Evolutionary conservation across 1,140 invertebrate genomes (phyloP).

Genomic region (Brachionus manjavacas): DNA sequence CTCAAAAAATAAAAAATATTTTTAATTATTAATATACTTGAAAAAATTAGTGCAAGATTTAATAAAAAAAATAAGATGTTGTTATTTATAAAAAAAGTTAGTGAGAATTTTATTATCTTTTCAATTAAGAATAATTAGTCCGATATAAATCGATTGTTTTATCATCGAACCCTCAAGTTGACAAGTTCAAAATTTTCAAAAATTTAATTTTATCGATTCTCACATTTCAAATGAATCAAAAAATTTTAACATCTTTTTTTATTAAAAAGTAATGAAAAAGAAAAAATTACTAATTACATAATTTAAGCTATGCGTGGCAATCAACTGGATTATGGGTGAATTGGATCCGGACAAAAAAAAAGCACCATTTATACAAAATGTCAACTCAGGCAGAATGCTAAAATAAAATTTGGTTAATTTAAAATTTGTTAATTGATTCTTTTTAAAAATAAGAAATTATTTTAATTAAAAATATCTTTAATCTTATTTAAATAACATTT

Average conservation of each 20-base stretch:
- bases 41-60: too few species aligned
- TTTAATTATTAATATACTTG: too few species aligned
- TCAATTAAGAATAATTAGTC: not conserved
- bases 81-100: not conserved
- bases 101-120: not conserved
- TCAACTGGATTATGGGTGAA: slow-evolving; percentile 30
- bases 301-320: slow-evolving; percentile 4
- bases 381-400: slow-evolving; percentile 1
- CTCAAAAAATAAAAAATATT: too few species aligned
- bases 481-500: not conserved
- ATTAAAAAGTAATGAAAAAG: not conserved
- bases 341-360: not conserved
- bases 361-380: slow-evolving; percentile 21
- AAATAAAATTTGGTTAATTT: not conserved
- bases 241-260: not conserved
- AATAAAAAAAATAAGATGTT: too few species aligned
- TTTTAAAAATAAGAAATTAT: not conserved
- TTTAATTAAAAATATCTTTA: not conserved
- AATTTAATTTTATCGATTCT: too few species aligned
- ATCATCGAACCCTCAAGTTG: not conserved
- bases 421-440: not conserved
- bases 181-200: too few species aligned
- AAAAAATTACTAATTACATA: not conserved
- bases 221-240: too few species aligned
- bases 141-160: not conserved